phyloP scores from a whole-genome alignment of 2,888 invertebrate genomes.

The Meloe dianella region DNA sequence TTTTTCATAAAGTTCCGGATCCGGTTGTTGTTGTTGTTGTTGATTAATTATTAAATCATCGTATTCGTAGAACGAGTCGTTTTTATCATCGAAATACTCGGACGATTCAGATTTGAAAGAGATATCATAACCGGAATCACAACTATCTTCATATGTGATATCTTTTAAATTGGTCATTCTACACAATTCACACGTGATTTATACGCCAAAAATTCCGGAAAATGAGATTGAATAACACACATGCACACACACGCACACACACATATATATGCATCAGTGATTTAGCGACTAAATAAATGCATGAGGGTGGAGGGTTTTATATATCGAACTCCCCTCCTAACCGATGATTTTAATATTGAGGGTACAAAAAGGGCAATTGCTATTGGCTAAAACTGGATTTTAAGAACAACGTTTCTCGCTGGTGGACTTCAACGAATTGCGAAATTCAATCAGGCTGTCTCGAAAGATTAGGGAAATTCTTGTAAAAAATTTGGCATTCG shows the following conservation, averaged over 20 bases:
- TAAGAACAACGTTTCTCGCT: background rate
- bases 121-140: constrained; percentile 80
- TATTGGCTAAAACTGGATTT: constrained; percentile 37
- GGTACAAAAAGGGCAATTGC: constrained; percentile 40
- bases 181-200: background rate
- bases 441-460: no score
- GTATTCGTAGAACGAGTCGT: constrained; percentile 53
- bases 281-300: constrained; percentile 41
- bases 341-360: constrained; percentile 39
- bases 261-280: constrained; percentile 12
- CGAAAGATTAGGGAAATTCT: background rate
- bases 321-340: constrained; percentile 49
- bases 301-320: constrained; percentile 53
- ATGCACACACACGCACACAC: no score
- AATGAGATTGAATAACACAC: constrained; percentile 6
- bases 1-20: constrained; percentile 54
- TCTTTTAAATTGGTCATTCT: constrained; percentile 35
- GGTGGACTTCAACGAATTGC: no score
- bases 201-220: background rate
- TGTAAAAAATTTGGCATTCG: background rate
- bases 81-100: constrained; percentile 51
- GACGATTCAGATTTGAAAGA: constrained; percentile 66
- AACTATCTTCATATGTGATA: constrained; percentile 65
- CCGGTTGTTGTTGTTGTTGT: constrained; percentile 33
- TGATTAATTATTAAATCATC: constrained; percentile 42